phyloP scores from a whole-genome alignment of 1,140 invertebrate genomes.

The Sitophilus oryzae region DNA sequence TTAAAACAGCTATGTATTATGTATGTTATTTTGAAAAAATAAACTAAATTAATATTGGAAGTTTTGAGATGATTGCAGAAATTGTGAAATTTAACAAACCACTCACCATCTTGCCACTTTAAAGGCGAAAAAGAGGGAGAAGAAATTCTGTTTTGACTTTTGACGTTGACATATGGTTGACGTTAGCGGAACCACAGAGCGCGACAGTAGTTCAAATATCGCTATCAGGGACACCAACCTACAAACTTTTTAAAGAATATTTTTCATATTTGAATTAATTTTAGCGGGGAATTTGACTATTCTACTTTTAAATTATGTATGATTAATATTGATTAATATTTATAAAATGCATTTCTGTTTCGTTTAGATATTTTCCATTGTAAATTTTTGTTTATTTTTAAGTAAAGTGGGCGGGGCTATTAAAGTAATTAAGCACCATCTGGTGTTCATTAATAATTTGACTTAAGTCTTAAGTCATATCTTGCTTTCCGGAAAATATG shows the following conservation, averaged over 20 bases:
- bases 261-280: too few species aligned
- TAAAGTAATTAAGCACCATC: constrained; percentile 19
- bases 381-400: not conserved
- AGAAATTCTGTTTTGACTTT: constrained; percentile 2
- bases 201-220: not conserved
- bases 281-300: too few species aligned
- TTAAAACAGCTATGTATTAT: too few species aligned
- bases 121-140: constrained; percentile 28
- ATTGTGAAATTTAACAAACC: constrained; percentile 7
- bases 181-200: not conserved
- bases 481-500: not conserved
- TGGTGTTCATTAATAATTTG: constrained; percentile 9
- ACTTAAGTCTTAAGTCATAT: constrained; percentile 24
- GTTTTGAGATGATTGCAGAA: constrained; percentile 25
- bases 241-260: too few species aligned
- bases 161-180: constrained; percentile 1
- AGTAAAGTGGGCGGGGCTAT: not conserved
- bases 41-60: not conserved
- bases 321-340: too few species aligned
- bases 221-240: not conserved
- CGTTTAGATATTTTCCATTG: not conserved
- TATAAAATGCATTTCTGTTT: too few species aligned
- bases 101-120: constrained; percentile 37
- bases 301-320: too few species aligned
- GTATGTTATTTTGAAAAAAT: too few species aligned